A percentile compares a stretch with the other conserved stretches of the same genome.
Conservation (phyloP, 2,113 vertebrate species). For the Phalacrocorax pelagicus region DNA sequence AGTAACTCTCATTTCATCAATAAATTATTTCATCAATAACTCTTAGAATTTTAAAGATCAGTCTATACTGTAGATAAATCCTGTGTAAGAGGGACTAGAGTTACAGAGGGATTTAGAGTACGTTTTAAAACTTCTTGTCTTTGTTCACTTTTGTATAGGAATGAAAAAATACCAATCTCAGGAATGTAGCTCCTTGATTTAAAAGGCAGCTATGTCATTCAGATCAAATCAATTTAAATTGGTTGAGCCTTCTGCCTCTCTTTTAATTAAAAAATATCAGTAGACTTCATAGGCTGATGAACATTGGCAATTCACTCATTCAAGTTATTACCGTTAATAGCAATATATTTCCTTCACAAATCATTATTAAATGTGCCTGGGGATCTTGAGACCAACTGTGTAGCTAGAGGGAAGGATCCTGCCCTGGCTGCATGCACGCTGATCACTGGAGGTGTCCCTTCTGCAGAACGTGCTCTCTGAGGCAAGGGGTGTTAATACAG, state of each 20-base stretch:
- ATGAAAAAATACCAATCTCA: neutral
- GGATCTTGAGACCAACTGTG: neutral
- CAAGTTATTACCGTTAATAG: neutral
- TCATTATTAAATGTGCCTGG: neutral
- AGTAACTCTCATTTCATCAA: neutral
- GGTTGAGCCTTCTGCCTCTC: neutral
- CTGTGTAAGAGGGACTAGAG: neutral
- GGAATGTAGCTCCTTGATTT: neutral
- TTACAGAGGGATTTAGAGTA: neutral
- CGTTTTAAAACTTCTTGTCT: neutral
- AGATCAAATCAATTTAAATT: neutral
- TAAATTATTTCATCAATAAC: neutral
- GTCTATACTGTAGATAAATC: neutral
- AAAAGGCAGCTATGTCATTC: neutral
- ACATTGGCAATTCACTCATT: neutral
- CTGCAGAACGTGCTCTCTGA: neutral
- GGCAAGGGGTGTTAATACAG: neutral
- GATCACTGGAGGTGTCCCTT: neutral
- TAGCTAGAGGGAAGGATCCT: neutral
- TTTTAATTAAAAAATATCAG: constrained; percentile 24
- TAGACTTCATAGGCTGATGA: neutral
- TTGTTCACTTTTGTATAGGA: neutral
- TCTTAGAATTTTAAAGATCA: neutral
- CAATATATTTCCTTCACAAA: neutral
- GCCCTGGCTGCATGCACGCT: neutral